A percentile compares a stretch with the other conserved stretches of the same genome.
These are phyloP conservation scores for Parapsyche elsis DNA, from an alignment of 1,140 invertebrate genomes.

Conservation along the genomic window DNA sequence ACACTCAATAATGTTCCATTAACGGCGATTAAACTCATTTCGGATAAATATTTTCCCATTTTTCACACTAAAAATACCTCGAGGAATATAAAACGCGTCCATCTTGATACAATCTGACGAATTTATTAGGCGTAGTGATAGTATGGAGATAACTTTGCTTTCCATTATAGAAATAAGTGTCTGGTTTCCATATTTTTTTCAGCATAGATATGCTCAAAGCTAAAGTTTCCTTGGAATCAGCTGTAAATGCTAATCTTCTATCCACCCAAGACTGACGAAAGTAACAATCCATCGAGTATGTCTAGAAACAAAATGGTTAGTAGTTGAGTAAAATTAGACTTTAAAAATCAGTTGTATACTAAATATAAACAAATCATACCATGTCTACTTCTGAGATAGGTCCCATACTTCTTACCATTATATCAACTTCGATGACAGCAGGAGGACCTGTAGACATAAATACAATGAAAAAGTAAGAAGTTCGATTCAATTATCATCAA, in stretches of 20 bases:
- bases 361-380: constrained; percentile 67
- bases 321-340: neutral
- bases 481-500: too few relatives aligned
- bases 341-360: neutral
- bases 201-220: constrained; percentile 79
- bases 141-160: constrained; percentile 88
- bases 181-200: constrained; percentile 84
- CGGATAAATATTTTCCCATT: neutral
- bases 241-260: constrained; percentile 73
- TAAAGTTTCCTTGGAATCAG: constrained; percentile 68
- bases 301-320: constrained; percentile 67
- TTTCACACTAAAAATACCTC: constrained; percentile 34
- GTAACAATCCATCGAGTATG: constrained; percentile 91
- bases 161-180: constrained; percentile 89
- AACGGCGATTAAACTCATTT: constrained; percentile 7
- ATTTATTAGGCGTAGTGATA: constrained; percentile 91
- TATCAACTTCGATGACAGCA: constrained; percentile 84
- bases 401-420: constrained; percentile 89
- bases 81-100: constrained; percentile 89
- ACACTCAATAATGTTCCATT: constrained; percentile 28
- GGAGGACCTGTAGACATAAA: constrained; percentile 71
- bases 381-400: constrained; percentile 90
- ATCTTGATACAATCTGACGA: constrained; percentile 83
- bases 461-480: too few relatives aligned
- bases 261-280: constrained; percentile 82